Percentiles rank a stretch among this genome's conserved stretches.
Conservation (phyloP, 2,888 invertebrate species). For the Athrips mouffetella region DNA sequence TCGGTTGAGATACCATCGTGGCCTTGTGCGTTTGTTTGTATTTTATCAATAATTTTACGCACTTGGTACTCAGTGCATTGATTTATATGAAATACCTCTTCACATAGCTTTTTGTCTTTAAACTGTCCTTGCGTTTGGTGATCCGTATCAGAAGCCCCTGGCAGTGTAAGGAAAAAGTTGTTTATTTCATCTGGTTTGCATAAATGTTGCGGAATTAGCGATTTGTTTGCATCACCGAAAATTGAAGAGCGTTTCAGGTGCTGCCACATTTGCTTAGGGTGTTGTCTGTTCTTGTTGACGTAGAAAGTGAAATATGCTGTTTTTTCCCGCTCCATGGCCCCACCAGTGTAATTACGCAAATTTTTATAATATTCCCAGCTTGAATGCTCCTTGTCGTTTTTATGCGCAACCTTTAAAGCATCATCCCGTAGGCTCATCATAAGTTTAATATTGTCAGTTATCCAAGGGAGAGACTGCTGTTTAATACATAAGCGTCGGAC, state of each 20-base stretch:
- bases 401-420: slow-evolving; percentile 16
- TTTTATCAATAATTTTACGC: slow-evolving; percentile 16
- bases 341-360: slow-evolving; percentile 18
- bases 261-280: slow-evolving; percentile 13
- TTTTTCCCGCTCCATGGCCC: slow-evolving; percentile 20
- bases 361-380: slow-evolving; percentile 16
- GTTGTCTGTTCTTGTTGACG: slow-evolving; percentile 19
- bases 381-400: slow-evolving; percentile 11
- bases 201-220: not conserved
- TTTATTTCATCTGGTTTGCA: slow-evolving; percentile 4
- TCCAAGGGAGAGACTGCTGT: slow-evolving; percentile 19
- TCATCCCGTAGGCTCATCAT: slow-evolving; percentile 23
- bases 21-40: slow-evolving; percentile 19
- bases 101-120: not conserved
- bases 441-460: slow-evolving; percentile 21
- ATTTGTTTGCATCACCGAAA: not conserved
- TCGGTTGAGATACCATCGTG: slow-evolving; percentile 16
- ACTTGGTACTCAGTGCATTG: not conserved
- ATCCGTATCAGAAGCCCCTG: not conserved
- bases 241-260: not conserved
- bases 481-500: slow-evolving; percentile 8
- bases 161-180: not conserved
- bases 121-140: not conserved
- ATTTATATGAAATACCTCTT: slow-evolving; percentile 3
- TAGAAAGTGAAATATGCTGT: slow-evolving; percentile 19